Conservation (phyloP, 1,140 invertebrate species). For the Glomeris maerens region DNA sequence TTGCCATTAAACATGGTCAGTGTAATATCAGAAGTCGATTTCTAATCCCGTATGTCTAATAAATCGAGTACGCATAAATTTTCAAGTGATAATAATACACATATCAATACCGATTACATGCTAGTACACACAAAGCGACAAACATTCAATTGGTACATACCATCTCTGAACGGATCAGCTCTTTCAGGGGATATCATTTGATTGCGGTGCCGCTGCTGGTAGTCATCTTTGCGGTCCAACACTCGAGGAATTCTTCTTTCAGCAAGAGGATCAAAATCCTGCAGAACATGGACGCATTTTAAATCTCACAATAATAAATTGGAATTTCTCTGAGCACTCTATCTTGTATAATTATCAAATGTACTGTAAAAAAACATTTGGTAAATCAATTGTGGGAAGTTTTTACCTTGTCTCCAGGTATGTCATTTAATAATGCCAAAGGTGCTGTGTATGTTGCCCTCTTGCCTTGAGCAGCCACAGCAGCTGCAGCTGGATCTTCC, state of each 20-base stretch:
- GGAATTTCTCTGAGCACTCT: background rate
- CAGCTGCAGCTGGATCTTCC: constrained; percentile 44
- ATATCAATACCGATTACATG: too few relatives aligned
- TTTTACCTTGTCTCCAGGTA: constrained; percentile 48
- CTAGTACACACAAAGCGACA: too few relatives aligned
- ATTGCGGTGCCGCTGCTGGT: constrained; percentile 66
- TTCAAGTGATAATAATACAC: too few relatives aligned
- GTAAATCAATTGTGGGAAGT: background rate
- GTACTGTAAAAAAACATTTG: constrained; percentile 5
- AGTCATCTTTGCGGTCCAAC: constrained; percentile 94
- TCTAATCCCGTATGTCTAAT: too few relatives aligned
- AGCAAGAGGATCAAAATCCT: constrained; percentile 95
- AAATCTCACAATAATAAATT: constrained; percentile 2
- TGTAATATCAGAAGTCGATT: too few relatives aligned
- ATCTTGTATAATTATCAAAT: background rate
- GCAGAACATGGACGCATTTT: constrained; percentile 13
- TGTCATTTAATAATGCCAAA: constrained; percentile 73
- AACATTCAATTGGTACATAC: constrained; percentile 43
- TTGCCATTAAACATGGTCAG: too few relatives aligned
- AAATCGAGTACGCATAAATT: too few relatives aligned
- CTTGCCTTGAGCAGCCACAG: constrained; percentile 44
- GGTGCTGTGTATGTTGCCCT: constrained; percentile 70
- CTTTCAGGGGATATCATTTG: constrained; percentile 92
- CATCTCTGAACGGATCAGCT: constrained; percentile 93
- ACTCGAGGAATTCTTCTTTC: constrained; percentile 68